Evolutionary conservation across 1,140 invertebrate genomes (phyloP).

Genomic region (Eumaeus atala): DNA sequence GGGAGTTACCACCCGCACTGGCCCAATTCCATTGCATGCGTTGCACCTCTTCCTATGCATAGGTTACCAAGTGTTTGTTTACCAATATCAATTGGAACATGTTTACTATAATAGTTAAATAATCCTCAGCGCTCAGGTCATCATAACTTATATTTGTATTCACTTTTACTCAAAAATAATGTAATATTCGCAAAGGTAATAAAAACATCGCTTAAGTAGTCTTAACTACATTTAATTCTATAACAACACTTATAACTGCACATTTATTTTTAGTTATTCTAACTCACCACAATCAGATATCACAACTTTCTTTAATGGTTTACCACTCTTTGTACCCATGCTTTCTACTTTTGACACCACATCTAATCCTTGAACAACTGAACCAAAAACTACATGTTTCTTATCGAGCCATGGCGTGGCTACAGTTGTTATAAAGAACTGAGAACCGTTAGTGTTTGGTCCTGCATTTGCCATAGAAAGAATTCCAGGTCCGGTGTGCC

Average conservation of each 20-base stretch:
- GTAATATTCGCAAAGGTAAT: no score
- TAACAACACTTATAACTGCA: no score
- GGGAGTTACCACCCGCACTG: no score
- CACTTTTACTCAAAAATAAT: no score
- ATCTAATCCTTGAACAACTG: constrained; percentile 88
- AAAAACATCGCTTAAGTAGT: no score
- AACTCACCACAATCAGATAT: constrained; percentile 87
- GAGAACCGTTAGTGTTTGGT: constrained; percentile 87
- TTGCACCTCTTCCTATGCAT: no score
- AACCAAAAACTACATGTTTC: constrained; percentile 91
- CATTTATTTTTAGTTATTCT: constrained; percentile 31
- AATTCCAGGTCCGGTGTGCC: constrained; percentile 83
- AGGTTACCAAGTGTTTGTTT: no score
- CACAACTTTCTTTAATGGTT: constrained; percentile 84
- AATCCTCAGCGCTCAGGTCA: no score
- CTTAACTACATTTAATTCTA: constrained; percentile 14
- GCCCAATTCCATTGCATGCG: no score
- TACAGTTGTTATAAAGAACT: constrained; percentile 88
- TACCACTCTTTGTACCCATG: constrained; percentile 84
- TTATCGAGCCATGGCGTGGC: constrained; percentile 88
- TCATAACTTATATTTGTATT: no score
- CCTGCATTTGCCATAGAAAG: constrained; percentile 89
- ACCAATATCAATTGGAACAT: no score
- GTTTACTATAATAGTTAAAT: no score
- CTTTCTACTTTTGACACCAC: constrained; percentile 83